Evolutionary conservation across 2,888 invertebrate species (phyloP), one percentile per base, ranked within the genome.

Genomic region (Synergus itoensis): DNA sequence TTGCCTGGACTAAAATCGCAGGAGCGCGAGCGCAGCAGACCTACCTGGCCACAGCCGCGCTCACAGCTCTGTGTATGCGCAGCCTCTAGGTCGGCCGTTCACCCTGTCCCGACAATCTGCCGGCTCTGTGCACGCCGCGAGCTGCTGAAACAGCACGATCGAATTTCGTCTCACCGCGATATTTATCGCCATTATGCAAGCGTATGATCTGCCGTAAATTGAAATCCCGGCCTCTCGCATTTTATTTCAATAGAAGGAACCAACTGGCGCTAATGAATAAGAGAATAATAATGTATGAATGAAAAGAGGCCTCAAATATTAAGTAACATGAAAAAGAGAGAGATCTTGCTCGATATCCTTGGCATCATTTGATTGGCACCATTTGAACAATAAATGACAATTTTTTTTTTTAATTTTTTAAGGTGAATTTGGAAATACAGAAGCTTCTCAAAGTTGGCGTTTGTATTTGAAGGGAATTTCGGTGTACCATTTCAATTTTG

Each of bases 31-130:
- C 81, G 79, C 81, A 81, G 76, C 81, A 79, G 84, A 18, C 4
- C 18, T 18, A 18, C 4, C 18, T 18, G 48, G 40, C 64, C 43
- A 7, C 65, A 67, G 41, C 41, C 78, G 79, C 79, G 81, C 82
- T 86, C 86, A 84, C 79, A 82, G 84, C 83, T 84, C 79, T 82
- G 81, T 82, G 81, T 83, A 86, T 86, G 87, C 84, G 82, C 84
- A 91, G 92, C 91, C 91, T 92, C 92, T 92, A 92, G 92, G 92
- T 92, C 92, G 92, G 92, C 84, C 92, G 90, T 92, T 92, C 92
- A 92, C 92, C 92, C 91, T 90, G 90, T 88, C 86, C 88, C 86
- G 86, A 86, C 86, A 88, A 87, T 87, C 86, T 83, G 85, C 87
- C 83, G 85, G 85, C 81, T 82, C 84, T 79, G 81, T 83, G 84